Evolutionary conservation across 2,888 invertebrate genomes (phyloP).

Genomic region (Drosophila fungiperda): DNA sequence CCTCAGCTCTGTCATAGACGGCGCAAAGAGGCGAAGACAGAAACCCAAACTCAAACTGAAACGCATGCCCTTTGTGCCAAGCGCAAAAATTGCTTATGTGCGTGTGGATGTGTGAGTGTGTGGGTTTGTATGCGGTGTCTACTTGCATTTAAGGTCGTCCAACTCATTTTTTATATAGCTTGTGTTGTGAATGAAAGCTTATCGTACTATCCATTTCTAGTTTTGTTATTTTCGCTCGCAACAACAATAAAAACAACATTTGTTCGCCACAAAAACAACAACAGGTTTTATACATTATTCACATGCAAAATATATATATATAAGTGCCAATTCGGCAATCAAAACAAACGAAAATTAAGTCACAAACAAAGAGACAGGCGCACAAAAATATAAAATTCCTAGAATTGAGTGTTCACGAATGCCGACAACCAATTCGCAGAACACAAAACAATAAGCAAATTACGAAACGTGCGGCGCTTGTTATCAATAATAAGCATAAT

Average conservation of each 20-base stretch:
- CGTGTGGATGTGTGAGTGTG: conserved; percentile 19
- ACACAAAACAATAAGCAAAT: conserved; percentile 18
- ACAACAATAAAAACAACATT: background rate
- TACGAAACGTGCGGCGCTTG: conserved; percentile 26
- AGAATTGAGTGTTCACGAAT: conserved; percentile 37
- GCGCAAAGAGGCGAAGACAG: conserved; percentile 21
- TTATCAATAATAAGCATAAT: conserved; percentile 57
- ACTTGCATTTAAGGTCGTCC: conserved; percentile 38
- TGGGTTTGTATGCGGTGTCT: conserved; percentile 7
- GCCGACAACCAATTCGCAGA: conserved; percentile 48
- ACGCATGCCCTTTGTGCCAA: conserved; percentile 57
- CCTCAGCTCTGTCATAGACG: conserved; percentile 43
- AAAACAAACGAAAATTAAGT: conserved; percentile 52
- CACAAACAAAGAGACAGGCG: conserved; percentile 15
- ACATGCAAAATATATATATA: conserved; percentile 13
- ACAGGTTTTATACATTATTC: background rate
- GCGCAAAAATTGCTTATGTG: conserved; percentile 35
- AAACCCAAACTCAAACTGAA: conserved; percentile 49
- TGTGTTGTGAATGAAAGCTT: conserved; percentile 28
- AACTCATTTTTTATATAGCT: conserved; percentile 8
- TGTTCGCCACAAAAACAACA: too few relatives aligned
- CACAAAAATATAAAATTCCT: conserved; percentile 27
- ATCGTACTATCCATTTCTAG: conserved; percentile 21
- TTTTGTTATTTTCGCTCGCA: background rate
- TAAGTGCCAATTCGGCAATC: conserved; percentile 40